phyloP scores from a whole-genome alignment of 1,140 invertebrate species.

The Sminthurinus signatus region DNA sequence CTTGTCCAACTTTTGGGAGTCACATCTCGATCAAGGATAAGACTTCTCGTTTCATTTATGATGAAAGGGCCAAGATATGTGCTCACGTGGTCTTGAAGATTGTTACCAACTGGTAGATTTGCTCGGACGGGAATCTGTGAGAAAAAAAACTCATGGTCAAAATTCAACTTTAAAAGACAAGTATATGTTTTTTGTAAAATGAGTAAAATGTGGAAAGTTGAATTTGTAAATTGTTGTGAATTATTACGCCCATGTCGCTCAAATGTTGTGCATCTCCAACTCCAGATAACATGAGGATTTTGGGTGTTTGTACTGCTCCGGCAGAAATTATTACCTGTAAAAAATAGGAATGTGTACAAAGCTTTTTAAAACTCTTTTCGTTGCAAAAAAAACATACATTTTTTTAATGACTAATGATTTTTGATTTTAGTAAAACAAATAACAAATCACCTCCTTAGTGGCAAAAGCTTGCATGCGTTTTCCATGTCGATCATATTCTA shows the following conservation, averaged over 20 bases:
- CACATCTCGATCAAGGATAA: conserved; percentile 18
- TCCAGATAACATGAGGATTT: background rate
- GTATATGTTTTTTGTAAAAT: no score
- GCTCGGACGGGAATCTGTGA: conserved; percentile 44
- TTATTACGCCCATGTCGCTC: background rate
- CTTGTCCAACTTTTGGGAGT: conserved; percentile 17
- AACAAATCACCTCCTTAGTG: conserved; percentile 2
- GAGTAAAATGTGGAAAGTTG: no score
- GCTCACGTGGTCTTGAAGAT: conserved; percentile 62
- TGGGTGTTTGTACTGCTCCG: background rate
- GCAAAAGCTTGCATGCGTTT: background rate
- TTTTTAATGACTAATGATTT: no score
- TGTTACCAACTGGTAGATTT: conserved; percentile 50
- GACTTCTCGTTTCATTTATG: background rate
- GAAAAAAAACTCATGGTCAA: background rate
- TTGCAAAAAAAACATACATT: no score
- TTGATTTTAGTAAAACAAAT: background rate
- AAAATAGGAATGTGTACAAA: no score
- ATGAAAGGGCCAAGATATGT: conserved; percentile 42
- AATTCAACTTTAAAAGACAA: no score
- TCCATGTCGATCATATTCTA: background rate
- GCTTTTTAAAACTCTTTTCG: no score
- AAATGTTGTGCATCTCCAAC: background rate
- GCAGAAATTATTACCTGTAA: no score
- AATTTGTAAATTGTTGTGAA: no score